Percentiles rank a stretch among this genome's conserved stretches.
Conservation (phyloP, 2,797 vertebrate species). For the Eulemur coronatus region DNA sequence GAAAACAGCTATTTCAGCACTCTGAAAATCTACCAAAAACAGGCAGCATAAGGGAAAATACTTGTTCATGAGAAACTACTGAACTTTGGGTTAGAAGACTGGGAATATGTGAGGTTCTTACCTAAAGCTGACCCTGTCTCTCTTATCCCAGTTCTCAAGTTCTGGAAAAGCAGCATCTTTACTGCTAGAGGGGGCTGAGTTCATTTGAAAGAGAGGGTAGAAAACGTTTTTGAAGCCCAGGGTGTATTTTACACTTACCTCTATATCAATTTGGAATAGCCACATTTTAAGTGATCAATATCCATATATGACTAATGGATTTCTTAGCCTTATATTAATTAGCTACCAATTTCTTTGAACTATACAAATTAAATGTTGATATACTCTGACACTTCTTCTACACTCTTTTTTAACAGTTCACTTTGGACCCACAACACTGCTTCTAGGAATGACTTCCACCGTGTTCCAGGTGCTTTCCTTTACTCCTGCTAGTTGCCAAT, state of each 20-base stretch:
- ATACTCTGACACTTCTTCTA: not conserved
- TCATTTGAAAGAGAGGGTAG: not conserved
- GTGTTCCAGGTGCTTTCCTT: not conserved
- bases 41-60: too few relatives aligned
- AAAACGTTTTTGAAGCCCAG: not conserved
- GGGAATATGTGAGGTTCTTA: not conserved
- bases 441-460: not conserved
- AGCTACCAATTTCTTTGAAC: not conserved
- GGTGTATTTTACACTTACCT: not conserved
- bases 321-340: not conserved
- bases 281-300: not conserved
- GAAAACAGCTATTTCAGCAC: not conserved
- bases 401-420: not conserved
- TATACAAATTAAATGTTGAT: not conserved
- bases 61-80: not conserved
- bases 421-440: rapidly evolving
- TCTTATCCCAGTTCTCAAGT: not conserved
- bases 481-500: not conserved
- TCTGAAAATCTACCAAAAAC: not conserved
- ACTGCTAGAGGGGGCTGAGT: not conserved
- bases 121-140: rapidly evolving
- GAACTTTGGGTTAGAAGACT: not conserved
- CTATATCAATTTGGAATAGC: not conserved
- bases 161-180: not conserved
- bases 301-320: not conserved